Evolutionary conservation across 2,888 invertebrate species (phyloP).

Genomic region (Tanaodytes sp.): DNA sequence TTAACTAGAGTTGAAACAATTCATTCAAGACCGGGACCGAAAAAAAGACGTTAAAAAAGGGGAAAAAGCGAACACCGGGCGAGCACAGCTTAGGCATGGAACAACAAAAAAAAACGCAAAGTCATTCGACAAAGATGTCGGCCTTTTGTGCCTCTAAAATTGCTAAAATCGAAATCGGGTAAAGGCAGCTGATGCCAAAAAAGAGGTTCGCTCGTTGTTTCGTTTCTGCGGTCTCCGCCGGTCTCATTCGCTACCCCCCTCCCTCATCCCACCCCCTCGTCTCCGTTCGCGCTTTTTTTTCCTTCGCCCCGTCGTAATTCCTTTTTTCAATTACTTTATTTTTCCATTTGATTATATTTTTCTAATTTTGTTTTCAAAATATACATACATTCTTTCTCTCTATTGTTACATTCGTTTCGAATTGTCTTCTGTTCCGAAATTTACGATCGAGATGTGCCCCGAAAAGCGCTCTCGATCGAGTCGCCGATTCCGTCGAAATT

Average conservation of each 20-base stretch:
- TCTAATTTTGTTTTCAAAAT: not conserved
- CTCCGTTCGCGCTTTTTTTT: not conserved
- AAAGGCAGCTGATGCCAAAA: constrained; percentile 45
- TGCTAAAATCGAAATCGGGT: constrained; percentile 48
- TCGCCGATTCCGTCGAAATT: constrained; percentile 35
- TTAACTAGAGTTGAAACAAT: too few relatives aligned
- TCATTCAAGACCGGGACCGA: not conserved
- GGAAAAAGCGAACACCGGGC: not conserved
- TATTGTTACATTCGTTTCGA: constrained; percentile 26
- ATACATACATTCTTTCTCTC: too few relatives aligned
- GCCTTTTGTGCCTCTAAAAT: constrained; percentile 33
- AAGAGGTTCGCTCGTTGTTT: constrained; percentile 40
- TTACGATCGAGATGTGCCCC: constrained; percentile 52
- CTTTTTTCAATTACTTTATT: not conserved
- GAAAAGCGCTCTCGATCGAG: constrained; percentile 44
- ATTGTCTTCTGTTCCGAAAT: constrained; percentile 37
- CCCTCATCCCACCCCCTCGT: not conserved
- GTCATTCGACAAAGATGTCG: constrained; percentile 37
- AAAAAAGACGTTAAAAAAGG: not conserved
- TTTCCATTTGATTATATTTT: not conserved
- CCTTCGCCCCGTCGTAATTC: not conserved
- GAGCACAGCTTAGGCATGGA: too few relatives aligned
- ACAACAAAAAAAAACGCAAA: constrained; percentile 23
- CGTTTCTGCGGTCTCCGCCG: constrained; percentile 36
- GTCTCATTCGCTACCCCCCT: constrained; percentile 9